Evolutionary conservation across 2,797 vertebrate species (phyloP).

Genomic region (Anniella stebbinsi): DNA sequence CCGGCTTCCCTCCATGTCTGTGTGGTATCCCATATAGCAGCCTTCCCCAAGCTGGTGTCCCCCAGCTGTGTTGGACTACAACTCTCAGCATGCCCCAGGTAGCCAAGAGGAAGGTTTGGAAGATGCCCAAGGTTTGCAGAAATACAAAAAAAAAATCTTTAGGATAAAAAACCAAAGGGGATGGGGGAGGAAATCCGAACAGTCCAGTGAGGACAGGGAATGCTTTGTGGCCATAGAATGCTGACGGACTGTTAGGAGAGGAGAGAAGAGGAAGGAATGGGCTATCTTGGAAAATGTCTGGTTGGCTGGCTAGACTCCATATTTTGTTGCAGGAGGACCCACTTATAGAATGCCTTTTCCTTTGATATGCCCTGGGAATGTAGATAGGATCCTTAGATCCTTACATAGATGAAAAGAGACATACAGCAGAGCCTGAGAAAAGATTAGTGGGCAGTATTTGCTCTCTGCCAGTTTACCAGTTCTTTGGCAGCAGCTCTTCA

Average conservation of each 20-base stretch:
- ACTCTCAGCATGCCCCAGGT: no score
- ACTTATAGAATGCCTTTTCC: neutral
- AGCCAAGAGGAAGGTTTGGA: neutral
- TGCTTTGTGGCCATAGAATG: neutral
- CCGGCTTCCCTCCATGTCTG: neutral
- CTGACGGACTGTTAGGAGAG: neutral
- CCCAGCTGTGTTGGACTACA: no score
- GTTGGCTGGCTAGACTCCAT: neutral
- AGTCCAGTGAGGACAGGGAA: neutral
- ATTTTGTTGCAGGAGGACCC: neutral
- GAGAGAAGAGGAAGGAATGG: no score
- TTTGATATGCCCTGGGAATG: neutral
- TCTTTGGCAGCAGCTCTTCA: conserved; percentile 21
- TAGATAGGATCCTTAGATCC: neutral
- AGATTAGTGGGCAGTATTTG: neutral
- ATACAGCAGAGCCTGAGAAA: neutral
- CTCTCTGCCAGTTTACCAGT: conserved; percentile 4
- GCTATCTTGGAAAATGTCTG: neutral
- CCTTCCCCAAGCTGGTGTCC: no score
- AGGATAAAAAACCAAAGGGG: neutral
- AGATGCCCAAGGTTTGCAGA: neutral
- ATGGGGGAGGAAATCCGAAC: neutral
- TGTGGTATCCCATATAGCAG: neutral
- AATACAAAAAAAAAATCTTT: neutral
- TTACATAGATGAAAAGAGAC: neutral